Evolutionary conservation across 53 echinoderm and acorn worm species (phyloP), one percentile per base, ranked within the genome.

Genomic region (Paelopatides confundens): DNA sequence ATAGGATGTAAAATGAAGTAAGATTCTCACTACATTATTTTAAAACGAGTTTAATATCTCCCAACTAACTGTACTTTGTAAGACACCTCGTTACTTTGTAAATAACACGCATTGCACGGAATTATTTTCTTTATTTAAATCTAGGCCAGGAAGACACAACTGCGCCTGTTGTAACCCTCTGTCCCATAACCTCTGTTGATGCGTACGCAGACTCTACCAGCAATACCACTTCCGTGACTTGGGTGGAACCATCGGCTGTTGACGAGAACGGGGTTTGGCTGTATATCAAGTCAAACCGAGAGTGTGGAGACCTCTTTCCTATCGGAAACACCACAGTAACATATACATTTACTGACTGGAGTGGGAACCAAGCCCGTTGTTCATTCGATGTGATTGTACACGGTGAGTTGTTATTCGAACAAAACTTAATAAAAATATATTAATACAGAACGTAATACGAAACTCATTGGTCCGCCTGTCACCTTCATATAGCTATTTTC

Each of bases 331-430:
- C 69, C 1, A 32, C 34, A 31, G 69, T 69, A 21, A 69, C 69
- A 17, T 69, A 69, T 34, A 7, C n/a, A 35, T 69, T 69, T n/a
- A 69, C 69, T 7, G 69, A 69, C 69, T 31, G 1, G 21, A 12
- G 14, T 14, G 69, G 69, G 4, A 69, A 69, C 4, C 17, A 69
- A 31, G 69, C 31, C 9, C 21, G 5, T 7, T 69, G 69, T 34
- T 31, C 69, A 31, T 69, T 69, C 36, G 69, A 69, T 0, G 69
- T 69, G 21, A 69, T 69, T 69, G 69, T 69, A 10, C 34, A 69
- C 31, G 69, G 69, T 69, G 36, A 69, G 34, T n/a, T 3, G n/a
- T n/a, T n/a, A n/a, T n/a, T n/a, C n/a, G n/a, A n/a, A n/a, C n/a
- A n/a, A n/a, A n/a, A n/a, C n/a, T n/a, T n/a, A n/a, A n/a, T n/a